Evolutionary conservation across 2,113 vertebrate species (phyloP).

Genomic region (Xiphorhynchus elegans): DNA sequence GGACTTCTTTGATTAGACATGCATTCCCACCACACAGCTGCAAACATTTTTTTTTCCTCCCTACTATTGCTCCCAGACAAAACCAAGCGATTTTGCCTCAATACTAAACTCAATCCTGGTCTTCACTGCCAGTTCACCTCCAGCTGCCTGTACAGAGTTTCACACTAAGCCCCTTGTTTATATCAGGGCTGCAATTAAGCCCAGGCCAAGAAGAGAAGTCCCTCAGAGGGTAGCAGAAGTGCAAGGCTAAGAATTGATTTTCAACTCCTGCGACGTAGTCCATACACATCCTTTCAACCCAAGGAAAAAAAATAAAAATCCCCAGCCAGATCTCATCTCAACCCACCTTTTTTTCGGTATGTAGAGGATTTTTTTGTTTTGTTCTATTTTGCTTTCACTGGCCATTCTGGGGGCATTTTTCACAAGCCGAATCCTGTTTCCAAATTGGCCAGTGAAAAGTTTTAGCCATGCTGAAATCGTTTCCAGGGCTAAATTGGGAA

Average conservation of each 20-base stretch:
- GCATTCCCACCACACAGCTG: constrained; percentile 70
- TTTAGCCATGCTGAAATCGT: constrained; percentile 82
- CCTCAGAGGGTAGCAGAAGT: constrained; percentile 90
- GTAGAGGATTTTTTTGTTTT: neutral
- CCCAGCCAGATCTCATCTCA: neutral
- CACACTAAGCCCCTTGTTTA: constrained; percentile 94
- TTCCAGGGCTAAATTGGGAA: constrained; percentile 81
- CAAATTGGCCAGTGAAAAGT: constrained; percentile 74
- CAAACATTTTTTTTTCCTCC: constrained; percentile 46
- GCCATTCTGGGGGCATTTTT: constrained; percentile 74
- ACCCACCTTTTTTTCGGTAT: neutral
- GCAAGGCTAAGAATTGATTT: constrained; percentile 85
- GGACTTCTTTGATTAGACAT: constrained; percentile 60
- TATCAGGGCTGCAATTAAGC: constrained; percentile 87
- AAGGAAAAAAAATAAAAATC: neutral
- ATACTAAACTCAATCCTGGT: constrained; percentile 81
- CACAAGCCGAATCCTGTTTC: constrained; percentile 71
- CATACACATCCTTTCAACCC: neutral
- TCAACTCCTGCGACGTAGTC: constrained; percentile 57
- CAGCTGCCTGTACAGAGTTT: constrained; percentile 86
- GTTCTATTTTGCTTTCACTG: constrained; percentile 54
- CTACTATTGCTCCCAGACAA: constrained; percentile 79
- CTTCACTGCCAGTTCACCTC: constrained; percentile 80
- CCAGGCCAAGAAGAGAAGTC: constrained; percentile 85
- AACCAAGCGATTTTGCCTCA: constrained; percentile 69